These are phyloP conservation scores for Druon quercuslanigerum DNA, from an alignment of 1,140 invertebrate genomes.

Conservation along the genomic window DNA sequence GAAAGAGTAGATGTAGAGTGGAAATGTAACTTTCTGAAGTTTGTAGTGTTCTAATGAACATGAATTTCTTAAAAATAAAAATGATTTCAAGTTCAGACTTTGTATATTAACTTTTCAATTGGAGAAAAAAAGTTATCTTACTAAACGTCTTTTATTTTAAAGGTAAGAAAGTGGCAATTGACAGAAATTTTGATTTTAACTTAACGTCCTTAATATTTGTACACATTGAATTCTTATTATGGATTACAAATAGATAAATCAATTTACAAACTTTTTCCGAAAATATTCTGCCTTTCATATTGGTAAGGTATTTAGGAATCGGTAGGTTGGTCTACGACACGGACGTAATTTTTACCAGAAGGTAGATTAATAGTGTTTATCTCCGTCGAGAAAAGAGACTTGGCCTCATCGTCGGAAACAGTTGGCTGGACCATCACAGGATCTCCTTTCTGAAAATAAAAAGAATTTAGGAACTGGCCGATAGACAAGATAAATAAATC, in stretches of 20 bases:
- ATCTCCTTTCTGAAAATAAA: slow-evolving; percentile 78
- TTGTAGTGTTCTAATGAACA: slow-evolving; percentile 22
- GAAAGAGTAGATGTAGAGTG: background rate
- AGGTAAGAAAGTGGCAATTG: no score
- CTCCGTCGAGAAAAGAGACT: slow-evolving; percentile 82
- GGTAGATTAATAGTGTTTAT: slow-evolving; percentile 82
- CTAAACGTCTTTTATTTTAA: background rate
- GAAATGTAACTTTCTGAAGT: slow-evolving; percentile 30
- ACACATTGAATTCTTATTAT: no score
- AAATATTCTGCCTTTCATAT: background rate
- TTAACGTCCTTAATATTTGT: no score
- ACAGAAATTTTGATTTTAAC: no score
- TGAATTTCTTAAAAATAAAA: slow-evolving; percentile 28
- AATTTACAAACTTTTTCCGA: background rate
- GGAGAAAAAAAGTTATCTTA: background rate
- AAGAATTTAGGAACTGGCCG: slow-evolving; percentile 32
- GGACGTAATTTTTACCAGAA: slow-evolving; percentile 88
- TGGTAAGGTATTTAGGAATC: slow-evolving; percentile 35
- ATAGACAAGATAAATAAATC: slow-evolving; percentile 35
- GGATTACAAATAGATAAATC: no score
- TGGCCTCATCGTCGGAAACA: slow-evolving; percentile 81
- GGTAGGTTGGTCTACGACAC: slow-evolving; percentile 80
- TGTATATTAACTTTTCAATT: background rate
- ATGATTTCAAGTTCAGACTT: slow-evolving; percentile 19
- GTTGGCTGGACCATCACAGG: slow-evolving; percentile 91